Percentiles rank a stretch among this genome's conserved stretches.
Conservation (phyloP, 2,113 vertebrate species). For the Seriola quinqueradiata region DNA sequence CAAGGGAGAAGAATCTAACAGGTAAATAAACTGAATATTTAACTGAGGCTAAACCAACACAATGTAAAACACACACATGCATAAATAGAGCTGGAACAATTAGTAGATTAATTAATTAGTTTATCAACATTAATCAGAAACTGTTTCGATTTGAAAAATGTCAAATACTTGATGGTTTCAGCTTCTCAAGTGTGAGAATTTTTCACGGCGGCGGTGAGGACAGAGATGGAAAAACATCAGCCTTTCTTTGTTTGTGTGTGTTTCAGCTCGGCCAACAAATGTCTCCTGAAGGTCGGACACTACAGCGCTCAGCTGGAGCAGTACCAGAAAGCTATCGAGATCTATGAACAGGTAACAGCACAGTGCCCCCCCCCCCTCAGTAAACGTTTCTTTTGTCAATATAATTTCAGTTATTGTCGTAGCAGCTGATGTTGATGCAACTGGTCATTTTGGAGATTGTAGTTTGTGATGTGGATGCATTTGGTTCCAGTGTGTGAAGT, state of each 20-base stretch:
- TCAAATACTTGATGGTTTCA: too few species aligned
- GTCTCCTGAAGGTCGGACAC: constrained; percentile 96
- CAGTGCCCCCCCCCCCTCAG: neutral
- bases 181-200: too few species aligned
- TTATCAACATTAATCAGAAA: too few species aligned
- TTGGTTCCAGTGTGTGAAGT: too few species aligned
- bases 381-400: neutral
- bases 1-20: constrained; percentile 99
- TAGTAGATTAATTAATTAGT: too few species aligned
- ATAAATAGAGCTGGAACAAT: too few species aligned
- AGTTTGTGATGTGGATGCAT: neutral
- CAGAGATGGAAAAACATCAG: neutral
- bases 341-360: constrained; percentile 97
- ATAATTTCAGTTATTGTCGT: neutral
- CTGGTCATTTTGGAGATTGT: neutral
- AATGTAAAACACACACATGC: neutral
- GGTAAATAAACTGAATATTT: constrained; percentile 74
- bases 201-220: too few species aligned
- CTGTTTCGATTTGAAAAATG: too few species aligned
- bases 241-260: neutral
- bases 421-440: neutral
- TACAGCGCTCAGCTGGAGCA: constrained; percentile 97
- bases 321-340: constrained; percentile 96
- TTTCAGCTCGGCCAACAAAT: constrained; percentile 95
- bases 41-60: too few species aligned